Evolutionary conservation across 2,888 invertebrate genomes (phyloP), one percentile per base, ranked within the genome.

Genomic region (Parelbella ahira): DNA sequence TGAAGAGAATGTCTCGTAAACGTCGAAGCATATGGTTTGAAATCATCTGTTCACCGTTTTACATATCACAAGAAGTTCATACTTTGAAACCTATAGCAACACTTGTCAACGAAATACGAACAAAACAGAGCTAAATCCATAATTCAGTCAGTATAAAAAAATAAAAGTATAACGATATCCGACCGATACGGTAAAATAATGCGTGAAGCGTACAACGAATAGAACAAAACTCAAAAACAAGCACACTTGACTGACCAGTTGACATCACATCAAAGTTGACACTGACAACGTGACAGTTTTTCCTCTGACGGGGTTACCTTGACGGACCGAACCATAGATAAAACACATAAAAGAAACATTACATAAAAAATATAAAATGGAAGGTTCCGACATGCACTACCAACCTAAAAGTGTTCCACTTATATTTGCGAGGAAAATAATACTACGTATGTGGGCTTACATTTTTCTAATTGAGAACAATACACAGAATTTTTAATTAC

Each of bases 21-120:
- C 61, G 57, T 62, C 56, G 65, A 69, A 84, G 77, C 86, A 86
- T 86, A 86, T 86, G 82, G 82, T 71, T 66, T 68, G 58, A 69
- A 82, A 65, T 82, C 77, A 81, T 74, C 76, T 81, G 74, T 73
- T 74, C 75, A 76, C 73, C 59, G 54, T 68, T 68, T 73, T 58
- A 77, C 76, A 81, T 68, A 77, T 74, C 68, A 77, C 74, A 69
- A n/a, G n/a, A n/a, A n/a, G n/a, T n/a, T n/a, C n/a, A n/a, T n/a
- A n/a, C n/a, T n/a, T n/a, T n/a, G n/a, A n/a, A n/a, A n/a, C n/a
- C 53, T 53, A 54, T 60, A 60, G 61, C 54, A 54, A 57, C 63
- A 63, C 52, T 55, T 51, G 47, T 50, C 54, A 51, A 48, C 50
- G 37, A 53, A 54, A 55, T 60, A 63, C 48, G 43, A 55, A 46